phyloP scores from a whole-genome alignment of 2,113 vertebrate species.

The Azemiops feae region DNA sequence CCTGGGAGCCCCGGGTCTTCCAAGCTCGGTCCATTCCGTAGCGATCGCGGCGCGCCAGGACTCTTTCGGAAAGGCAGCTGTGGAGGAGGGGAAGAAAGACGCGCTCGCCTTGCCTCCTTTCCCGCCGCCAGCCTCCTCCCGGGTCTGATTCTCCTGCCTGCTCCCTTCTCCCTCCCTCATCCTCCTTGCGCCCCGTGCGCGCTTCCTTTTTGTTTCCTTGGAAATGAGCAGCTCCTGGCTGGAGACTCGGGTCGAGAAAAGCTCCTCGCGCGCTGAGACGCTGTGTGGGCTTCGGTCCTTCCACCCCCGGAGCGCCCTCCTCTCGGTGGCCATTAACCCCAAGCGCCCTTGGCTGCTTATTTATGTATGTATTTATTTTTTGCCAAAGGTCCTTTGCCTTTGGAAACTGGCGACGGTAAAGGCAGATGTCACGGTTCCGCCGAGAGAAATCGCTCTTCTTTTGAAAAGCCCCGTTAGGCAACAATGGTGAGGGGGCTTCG shows the following conservation, averaged over 20 bases:
- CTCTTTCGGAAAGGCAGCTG: neutral
- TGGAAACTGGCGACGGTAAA: neutral
- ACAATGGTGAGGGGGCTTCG: neutral
- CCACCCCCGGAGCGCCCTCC: neutral
- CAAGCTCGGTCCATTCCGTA: neutral
- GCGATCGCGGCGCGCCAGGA: neutral
- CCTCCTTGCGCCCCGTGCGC: neutral
- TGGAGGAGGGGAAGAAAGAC: neutral
- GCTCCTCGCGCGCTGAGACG: neutral
- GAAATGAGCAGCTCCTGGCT: neutral
- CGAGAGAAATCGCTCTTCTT: neutral
- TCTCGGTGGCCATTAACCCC: neutral
- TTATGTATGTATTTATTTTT: neutral
- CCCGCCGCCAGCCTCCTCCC: neutral
- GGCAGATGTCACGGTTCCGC: neutral
- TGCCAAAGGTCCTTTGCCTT: neutral
- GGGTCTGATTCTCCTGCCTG: neutral
- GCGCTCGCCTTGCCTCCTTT: neutral
- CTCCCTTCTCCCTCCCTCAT: too few species aligned
- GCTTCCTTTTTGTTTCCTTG: neutral
- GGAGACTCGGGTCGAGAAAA: neutral
- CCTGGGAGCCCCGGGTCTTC: neutral
- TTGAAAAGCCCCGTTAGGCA: neutral
- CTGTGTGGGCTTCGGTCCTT: neutral
- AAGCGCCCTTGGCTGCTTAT: neutral